These are phyloP conservation scores for Eleginops maclovinus DNA, from an alignment of 2,113 vertebrate species.

Conservation along the genomic window DNA sequence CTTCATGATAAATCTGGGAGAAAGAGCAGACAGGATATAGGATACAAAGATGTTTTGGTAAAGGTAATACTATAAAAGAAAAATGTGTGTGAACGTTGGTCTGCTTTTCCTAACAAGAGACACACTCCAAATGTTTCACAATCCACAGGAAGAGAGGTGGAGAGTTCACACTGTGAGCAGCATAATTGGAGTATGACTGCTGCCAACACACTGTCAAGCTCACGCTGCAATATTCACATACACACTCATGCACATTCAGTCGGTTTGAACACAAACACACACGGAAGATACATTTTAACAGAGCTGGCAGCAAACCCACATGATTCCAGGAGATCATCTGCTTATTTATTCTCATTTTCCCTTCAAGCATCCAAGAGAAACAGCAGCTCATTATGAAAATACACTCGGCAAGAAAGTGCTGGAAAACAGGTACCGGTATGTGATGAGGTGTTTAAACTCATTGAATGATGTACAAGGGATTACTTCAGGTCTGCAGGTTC, in stretches of 20 bases:
- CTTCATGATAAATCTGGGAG: conserved; percentile 76
- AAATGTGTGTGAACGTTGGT: background rate
- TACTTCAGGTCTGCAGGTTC: conserved; percentile 3
- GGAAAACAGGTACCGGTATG: conserved; percentile 33
- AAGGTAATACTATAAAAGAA: background rate
- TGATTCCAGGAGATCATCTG: conserved; percentile 49
- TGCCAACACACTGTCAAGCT: conserved; percentile 31
- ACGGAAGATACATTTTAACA: conserved; percentile 33
- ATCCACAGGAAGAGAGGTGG: conserved; percentile 19
- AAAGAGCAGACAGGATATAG: background rate
- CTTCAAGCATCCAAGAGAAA: conserved; percentile 61
- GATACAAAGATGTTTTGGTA: background rate
- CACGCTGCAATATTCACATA: conserved; percentile 18
- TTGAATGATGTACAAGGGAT: background rate
- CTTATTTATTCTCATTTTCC: conserved; percentile 42
- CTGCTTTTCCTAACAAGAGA: conserved; percentile 5
- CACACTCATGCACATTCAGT: conserved; percentile 18
- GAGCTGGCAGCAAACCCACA: conserved; percentile 38
- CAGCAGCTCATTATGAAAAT: conserved; percentile 54
- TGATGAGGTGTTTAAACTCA: background rate
- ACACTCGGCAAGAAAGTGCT: conserved; percentile 17
- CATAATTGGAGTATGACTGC: conserved; percentile 44
- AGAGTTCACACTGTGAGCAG: conserved; percentile 23
- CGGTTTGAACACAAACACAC: conserved; percentile 11
- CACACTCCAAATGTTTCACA: conserved; percentile 17